Evolutionary conservation across 2,113 vertebrate species (phyloP), one percentile per base, ranked within the genome.

Genomic region (Nycticebus coucang): DNA sequence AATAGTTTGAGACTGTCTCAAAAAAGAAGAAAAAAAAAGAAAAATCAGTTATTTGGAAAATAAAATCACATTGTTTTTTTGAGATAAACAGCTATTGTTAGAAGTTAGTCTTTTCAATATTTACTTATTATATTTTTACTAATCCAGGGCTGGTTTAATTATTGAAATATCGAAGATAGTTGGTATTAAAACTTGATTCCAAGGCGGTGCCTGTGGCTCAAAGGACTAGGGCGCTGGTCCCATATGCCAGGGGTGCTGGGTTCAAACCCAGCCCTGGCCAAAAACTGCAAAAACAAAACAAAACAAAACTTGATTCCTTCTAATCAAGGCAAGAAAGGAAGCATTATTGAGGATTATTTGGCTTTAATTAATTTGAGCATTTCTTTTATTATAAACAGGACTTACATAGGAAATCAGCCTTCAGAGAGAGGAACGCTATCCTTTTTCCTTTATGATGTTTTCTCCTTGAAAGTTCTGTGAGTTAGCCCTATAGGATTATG

Each of bases 41-140:
- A 87, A 55, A 96, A 82, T 87, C 71, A 59, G 10, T 50, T 50
- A 93, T 87, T n/a, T 80, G 45, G 62, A 84, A 85, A 84, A 82
- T 85, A 90, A 90, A 85, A 81, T 95, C 92, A 24, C 35, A 64
- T 79, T 80, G 59, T 13, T 26, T 93, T 93, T 83, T 72, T 60
- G 28, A 62, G 30, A n/a, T 37, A 87, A 21, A 79, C 5, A 84
- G 35, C 35, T 62, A 78, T 93, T 87, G 33, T 17, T 82, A 83
- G 45, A 90, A 77, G 59, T 64, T 89, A 55, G 21, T 89, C 66
- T 97, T 93, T 86, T 91, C 26, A 22, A 1, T 87, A 28, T 71
- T 88, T 53, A 81, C 30, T 57, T 28, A 60, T 94, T 94, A 60
- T 74, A 35, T 78, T 94, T 89, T 94, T 75, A 68, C 50, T 83